Base-by-base conservation (phyloP, 2,888 invertebrate genomes). In the Lithophane socia region DNA sequence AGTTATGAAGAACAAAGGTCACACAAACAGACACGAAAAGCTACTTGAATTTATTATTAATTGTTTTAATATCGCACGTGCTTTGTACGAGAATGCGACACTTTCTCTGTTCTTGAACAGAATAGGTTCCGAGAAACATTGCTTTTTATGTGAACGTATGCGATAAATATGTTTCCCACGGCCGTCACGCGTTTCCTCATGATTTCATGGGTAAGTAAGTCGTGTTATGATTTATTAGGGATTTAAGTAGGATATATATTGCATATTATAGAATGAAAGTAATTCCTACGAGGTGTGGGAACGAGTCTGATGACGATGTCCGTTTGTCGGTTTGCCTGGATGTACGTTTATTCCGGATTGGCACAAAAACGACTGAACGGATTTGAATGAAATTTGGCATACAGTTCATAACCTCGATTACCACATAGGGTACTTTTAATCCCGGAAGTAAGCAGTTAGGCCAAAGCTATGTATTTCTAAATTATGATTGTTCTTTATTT, bases 151-250 rank as follows among this genome's bases (percentile, higher is more conserved):
- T 24, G 44, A 60, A 63, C 60, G 49, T 66, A 64, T 65, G 71
- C 69, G 73, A 73, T 79, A 69, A 69, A 64, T 68, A 24, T 77
- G 66, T 84, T 87, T 87, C 86, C 80, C 84, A 87, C 84, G 80
- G 49, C 64, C 42, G 44, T 76, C 69, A 71, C 44, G 24, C 29
- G 73, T 87, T 86, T 85, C 79, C 80, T 82, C 63, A 60, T 65
- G 54, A 10, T 71, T 82, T 75, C n/a, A 69, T 73, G 7, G 47
- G 65, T 65, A 16, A 49, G 47, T 58, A 42, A 56, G 21, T 56
- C 18, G 42, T 37, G 9, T 54, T 13, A 16, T 65, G n/a, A 37
- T 79, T 60, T 52, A 60, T 65, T 65, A 65, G 9, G 9, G 24
- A 24, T 3, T 9, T 37, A 60, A 18, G 21, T 24, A 37, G 0